Conservation (phyloP, 2,888 invertebrate genomes). For the Megalurothrips usitatus region DNA sequence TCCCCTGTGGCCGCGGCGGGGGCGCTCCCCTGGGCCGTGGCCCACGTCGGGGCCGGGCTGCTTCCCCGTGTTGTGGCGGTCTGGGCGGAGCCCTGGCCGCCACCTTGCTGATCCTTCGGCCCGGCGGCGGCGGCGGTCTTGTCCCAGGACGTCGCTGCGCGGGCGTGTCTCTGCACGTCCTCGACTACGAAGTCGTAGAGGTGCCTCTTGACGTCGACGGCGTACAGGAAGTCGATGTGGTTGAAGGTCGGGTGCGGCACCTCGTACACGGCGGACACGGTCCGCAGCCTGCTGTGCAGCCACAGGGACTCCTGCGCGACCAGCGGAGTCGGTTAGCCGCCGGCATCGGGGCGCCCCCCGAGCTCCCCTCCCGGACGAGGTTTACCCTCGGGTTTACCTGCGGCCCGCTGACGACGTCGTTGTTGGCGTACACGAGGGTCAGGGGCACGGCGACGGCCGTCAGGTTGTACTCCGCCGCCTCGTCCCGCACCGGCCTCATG, state of each 20-base stretch:
- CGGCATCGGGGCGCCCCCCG: not conserved
- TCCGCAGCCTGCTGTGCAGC: not conserved
- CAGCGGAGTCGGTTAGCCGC: not conserved
- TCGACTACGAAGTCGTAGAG: not conserved
- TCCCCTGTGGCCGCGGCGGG: no score
- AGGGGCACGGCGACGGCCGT: not conserved
- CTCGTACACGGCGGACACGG: not conserved
- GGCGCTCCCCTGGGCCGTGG: no score
- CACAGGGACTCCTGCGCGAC: not conserved
- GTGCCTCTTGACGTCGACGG: not conserved
- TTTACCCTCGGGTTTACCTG: no score
- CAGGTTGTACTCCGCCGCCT: not conserved
- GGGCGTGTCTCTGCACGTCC: not conserved
- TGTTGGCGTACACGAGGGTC: not conserved
- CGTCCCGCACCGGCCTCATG: not conserved
- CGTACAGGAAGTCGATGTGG: not conserved
- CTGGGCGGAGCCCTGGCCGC: not conserved
- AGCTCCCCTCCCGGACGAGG: no score
- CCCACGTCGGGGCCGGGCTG: no score
- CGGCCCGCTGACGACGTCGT: not conserved
- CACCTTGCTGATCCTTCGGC: not conserved
- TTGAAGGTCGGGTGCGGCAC: conserved; percentile 6
- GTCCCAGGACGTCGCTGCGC: no score
- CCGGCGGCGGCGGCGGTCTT: not conserved
- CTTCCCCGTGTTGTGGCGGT: no score